Evolutionary conservation across 2,888 invertebrate genomes (phyloP), one percentile per base, ranked within the genome.

Genomic region (Deilephila elpenor): DNA sequence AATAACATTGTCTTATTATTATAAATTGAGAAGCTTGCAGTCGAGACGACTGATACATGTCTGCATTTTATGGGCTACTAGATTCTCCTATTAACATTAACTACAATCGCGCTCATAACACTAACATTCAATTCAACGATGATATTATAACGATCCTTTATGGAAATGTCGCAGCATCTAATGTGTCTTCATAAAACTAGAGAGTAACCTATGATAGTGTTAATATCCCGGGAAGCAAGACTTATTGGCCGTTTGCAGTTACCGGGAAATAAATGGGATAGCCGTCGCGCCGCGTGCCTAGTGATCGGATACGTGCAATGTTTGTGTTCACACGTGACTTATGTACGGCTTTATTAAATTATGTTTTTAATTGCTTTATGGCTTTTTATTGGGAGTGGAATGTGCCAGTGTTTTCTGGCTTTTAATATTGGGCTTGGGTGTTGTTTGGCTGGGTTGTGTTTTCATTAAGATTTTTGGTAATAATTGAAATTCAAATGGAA

Each of bases 151-250:
- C 83, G 84, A 82, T 84, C 83, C 85, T 86, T 85, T 90, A 92
- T 91, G 90, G 89, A 88, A 91, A 91, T 91, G 89, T 89, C 87
- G 82, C 84, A 75, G 79, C 83, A 86, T 82, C 89, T 92, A 93
- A 93, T 93, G 88, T 91, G 85, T 94, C 94, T 93, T 93, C 93
- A 94, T 94, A 93, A 93, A 93, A 88, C 88, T 88, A 84, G 89
- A 90, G 92, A 92, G 91, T 93, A 93, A 93, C 92, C 91, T 93
- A 93, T 93, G 93, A 93, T 93, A 93, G 93, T 94, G 93, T 93
- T 94, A 94, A 93, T 94, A 93, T 93, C 91, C 90, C 90, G 86
- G 91, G 88, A 90, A 93, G 93, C 91, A 93, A 93, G 93, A 94
- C 89, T 93, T 94, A 93, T 94, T 92, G 93, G 92, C 89, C 93